Percentiles rank a stretch among this genome's conserved stretches.
These are phyloP conservation scores for Notarius lentiginosus DNA, from an alignment of 2,113 vertebrate genomes.

Conservation along the genomic window DNA sequence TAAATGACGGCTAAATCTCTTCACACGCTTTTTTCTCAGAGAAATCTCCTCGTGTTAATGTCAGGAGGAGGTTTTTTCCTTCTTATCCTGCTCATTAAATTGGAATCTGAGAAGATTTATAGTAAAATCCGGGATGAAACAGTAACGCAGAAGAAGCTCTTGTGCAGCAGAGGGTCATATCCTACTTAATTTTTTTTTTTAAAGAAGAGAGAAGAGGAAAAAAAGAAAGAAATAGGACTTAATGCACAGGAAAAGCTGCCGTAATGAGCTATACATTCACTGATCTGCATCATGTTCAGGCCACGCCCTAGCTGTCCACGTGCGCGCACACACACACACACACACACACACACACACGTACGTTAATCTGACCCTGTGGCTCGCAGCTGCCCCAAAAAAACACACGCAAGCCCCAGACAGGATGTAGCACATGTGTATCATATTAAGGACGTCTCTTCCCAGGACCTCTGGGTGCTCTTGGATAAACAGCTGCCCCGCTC, in stretches of 20 bases:
- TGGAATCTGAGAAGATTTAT: constrained; percentile 71
- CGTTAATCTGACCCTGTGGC: constrained; percentile 43
- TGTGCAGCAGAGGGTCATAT: constrained; percentile 66
- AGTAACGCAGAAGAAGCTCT: constrained; percentile 55
- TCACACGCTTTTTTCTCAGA: constrained; percentile 51
- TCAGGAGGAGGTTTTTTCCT: constrained; percentile 54
- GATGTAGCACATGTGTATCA: constrained; percentile 73
- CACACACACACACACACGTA: constrained; percentile 35
- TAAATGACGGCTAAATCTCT: constrained; percentile 57
- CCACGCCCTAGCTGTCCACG: constrained; percentile 53
- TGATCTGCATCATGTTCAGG: not conserved
- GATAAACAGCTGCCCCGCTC: constrained; percentile 68
- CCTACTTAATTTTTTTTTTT: constrained; percentile 54
- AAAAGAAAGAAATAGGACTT: constrained; percentile 39
- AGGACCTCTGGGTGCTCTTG: constrained; percentile 65
- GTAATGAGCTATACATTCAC: constrained; percentile 13
- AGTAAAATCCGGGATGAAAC: constrained; percentile 66
- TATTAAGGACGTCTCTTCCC: constrained; percentile 65
- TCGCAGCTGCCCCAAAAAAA: constrained; percentile 49
- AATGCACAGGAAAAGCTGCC: constrained; percentile 34
- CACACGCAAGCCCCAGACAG: constrained; percentile 60
- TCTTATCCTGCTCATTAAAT: constrained; percentile 65
- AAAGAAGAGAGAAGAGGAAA: constrained; percentile 49
- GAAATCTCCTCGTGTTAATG: constrained; percentile 64
- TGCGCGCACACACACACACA: constrained; percentile 44